Evolutionary conservation across 2,113 vertebrate genomes (phyloP).

Genomic region (Rhadina sibilatrix): DNA sequence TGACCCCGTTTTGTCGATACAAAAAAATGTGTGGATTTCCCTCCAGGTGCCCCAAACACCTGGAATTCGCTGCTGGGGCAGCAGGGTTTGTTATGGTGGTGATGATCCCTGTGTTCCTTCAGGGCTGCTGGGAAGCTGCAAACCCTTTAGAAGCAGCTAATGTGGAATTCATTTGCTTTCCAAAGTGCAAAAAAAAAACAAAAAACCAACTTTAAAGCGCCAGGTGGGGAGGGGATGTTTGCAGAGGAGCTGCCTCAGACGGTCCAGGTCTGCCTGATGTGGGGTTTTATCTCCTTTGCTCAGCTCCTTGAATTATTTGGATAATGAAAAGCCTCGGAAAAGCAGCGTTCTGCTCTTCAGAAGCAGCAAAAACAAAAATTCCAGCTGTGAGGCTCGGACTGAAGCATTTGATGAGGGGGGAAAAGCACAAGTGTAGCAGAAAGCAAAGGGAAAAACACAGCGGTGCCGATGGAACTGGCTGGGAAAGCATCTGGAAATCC

Average conservation of each 20-base stretch:
- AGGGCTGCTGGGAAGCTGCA: background rate
- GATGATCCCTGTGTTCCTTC: background rate
- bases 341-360: background rate
- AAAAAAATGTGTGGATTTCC: background rate
- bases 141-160: background rate
- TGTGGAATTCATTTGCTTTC: background rate
- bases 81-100: background rate
- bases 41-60: background rate
- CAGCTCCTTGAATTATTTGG: background rate
- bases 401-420: background rate
- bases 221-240: background rate
- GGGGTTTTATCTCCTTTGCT: background rate
- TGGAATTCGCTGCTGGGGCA: background rate
- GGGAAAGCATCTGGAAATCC: background rate
- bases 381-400: background rate
- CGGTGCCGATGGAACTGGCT: background rate
- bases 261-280: background rate
- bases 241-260: background rate
- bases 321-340: background rate
- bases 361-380: background rate
- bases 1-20: background rate
- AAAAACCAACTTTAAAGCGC: background rate
- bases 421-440: rapidly evolving
- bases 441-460: background rate
- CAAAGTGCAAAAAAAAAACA: background rate